Conservation (phyloP, 2,113 vertebrate genomes). For the Todiramphus chloris region DNA sequence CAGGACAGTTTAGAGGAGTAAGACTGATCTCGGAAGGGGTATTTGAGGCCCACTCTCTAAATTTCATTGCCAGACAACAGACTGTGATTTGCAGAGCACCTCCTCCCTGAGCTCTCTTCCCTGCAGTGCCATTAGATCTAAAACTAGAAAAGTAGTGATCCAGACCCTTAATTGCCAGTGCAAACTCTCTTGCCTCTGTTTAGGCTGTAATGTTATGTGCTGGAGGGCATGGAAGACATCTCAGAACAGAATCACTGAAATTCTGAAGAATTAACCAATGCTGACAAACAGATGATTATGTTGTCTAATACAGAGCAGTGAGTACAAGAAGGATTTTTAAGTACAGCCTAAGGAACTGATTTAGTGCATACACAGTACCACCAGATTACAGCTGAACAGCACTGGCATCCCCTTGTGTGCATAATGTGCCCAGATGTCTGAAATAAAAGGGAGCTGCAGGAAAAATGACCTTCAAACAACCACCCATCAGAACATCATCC, state of each 20-base stretch:
- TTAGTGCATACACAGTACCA: not conserved
- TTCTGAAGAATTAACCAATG: not conserved
- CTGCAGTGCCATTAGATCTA: not conserved
- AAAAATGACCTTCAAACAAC: slow-evolving; percentile 31
- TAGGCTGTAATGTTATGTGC: not conserved
- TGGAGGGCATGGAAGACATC: not conserved
- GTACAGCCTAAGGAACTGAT: not conserved
- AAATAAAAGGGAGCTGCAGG: not conserved
- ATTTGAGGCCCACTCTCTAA: not conserved
- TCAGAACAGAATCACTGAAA: not conserved
- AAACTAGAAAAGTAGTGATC: not conserved
- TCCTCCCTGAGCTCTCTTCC: not conserved
- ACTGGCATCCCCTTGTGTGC: not conserved
- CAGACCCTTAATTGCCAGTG: not conserved
- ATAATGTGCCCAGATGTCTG: not conserved
- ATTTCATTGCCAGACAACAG: not conserved
- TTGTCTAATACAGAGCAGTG: not conserved
- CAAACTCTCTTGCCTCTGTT: not conserved
- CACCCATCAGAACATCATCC: not conserved
- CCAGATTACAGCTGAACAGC: not conserved
- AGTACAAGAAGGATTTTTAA: not conserved
- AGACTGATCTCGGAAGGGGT: not conserved
- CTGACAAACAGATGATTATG: not conserved
- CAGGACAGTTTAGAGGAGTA: not conserved
- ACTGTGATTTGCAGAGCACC: not conserved